Evolutionary conservation across 2,797 vertebrate genomes (phyloP).

Genomic region (Lepilemur septentrionalis): DNA sequence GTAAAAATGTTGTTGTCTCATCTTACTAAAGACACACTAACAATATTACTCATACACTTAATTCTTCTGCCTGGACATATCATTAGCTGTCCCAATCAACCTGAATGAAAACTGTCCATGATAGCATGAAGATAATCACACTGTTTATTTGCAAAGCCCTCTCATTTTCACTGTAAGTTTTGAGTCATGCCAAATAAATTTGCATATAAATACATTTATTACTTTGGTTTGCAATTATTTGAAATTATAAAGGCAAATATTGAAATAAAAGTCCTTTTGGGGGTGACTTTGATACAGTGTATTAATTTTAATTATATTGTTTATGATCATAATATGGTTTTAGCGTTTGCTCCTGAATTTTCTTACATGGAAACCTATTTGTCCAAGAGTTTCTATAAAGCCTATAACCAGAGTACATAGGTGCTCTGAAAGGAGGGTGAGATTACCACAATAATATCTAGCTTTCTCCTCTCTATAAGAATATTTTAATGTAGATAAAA

Average conservation of each 20-base stretch:
- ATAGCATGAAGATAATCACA: conserved; percentile 9
- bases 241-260: conserved; percentile 55
- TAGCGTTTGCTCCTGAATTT: conserved; percentile 59
- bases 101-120: neutral
- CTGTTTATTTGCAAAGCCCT: conserved; percentile 53
- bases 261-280: conserved; percentile 49
- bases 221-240: conserved; percentile 59
- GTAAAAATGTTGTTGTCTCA: neutral
- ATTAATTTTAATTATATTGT: conserved; percentile 72
- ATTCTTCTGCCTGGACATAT: neutral
- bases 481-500: conserved; percentile 67
- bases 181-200: conserved; percentile 53
- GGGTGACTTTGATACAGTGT: conserved; percentile 31
- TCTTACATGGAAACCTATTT: conserved; percentile 62
- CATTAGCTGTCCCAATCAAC: conserved; percentile 14
- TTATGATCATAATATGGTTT: conserved; percentile 36
- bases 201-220: conserved; percentile 28
- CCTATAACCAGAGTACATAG: conserved; percentile 16
- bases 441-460: conserved; percentile 51
- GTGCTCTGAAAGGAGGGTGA: neutral
- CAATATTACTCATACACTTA: neutral
- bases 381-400: conserved; percentile 55
- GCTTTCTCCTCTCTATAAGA: conserved; percentile 30
- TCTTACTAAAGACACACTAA: neutral
- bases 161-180: conserved; percentile 49